Conservation (phyloP, 2,797 vertebrate genomes). For the Melanotaenia trifasciata region DNA sequence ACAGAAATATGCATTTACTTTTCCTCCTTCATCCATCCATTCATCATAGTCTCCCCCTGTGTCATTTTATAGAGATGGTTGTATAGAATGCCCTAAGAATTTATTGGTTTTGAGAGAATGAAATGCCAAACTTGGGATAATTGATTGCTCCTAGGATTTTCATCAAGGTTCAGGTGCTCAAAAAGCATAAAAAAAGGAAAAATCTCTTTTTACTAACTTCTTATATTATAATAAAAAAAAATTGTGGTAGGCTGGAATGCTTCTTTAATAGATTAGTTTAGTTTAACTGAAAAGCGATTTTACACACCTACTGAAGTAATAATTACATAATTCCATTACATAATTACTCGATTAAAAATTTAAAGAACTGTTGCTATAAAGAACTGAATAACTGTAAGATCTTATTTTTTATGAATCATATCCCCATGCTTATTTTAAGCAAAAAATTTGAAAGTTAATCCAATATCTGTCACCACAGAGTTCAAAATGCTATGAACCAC, state of each 20-base stretch:
- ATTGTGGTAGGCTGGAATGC: not conserved
- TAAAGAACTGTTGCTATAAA: not conserved
- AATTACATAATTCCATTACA: not conserved
- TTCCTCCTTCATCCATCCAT: not conserved
- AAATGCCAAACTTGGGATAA: not conserved
- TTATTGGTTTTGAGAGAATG: not conserved
- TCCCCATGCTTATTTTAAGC: not conserved
- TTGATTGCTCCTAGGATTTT: not conserved
- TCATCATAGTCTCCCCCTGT: not conserved
- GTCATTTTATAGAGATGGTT: not conserved
- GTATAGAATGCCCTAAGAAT: not conserved
- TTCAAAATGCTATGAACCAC: not conserved
- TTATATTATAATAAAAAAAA: not conserved
- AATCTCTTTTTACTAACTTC: not conserved
- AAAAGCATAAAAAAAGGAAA: not conserved
- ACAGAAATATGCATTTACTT: slow-evolving; percentile 16
- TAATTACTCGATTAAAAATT: not conserved
- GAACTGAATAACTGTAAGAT: not conserved
- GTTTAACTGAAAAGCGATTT: no score
- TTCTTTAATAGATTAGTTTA: no score
- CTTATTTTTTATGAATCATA: not conserved
- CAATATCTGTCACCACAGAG: not conserved
- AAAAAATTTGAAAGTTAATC: not conserved
- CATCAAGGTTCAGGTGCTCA: not conserved
- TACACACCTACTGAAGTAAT: not conserved